Percentiles rank a stretch among this genome's conserved stretches.
phyloP scores from a whole-genome alignment of 2,797 vertebrate species.

The Discoglossus pictus region DNA sequence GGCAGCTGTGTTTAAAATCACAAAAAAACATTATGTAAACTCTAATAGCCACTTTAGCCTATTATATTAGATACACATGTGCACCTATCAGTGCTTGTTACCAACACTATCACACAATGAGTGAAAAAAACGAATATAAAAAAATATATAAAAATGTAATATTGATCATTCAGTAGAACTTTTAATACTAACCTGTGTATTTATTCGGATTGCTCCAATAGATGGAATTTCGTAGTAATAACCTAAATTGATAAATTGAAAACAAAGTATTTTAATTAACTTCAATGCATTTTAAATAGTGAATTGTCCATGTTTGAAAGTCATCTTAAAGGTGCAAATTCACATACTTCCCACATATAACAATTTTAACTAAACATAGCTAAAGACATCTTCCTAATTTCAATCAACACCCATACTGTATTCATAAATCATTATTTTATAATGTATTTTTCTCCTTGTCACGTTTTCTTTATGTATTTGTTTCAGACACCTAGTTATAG shows the following conservation, averaged over 20 bases:
- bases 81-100: constrained; percentile 33
- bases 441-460: too few relatives aligned
- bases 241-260: constrained; percentile 71
- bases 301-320: too few relatives aligned
- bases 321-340: too few relatives aligned
- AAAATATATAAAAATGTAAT: background rate
- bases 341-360: too few relatives aligned
- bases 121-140: constrained; percentile 4
- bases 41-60: constrained; percentile 40
- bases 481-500: too few relatives aligned
- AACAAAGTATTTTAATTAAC: too few relatives aligned
- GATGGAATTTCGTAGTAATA: constrained; percentile 98
- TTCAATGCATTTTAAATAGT: too few relatives aligned
- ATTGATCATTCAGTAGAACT: background rate
- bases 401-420: too few relatives aligned
- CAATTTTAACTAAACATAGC: too few relatives aligned
- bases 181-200: constrained; percentile 84
- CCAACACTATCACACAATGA: constrained; percentile 23
- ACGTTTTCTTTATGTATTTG: too few relatives aligned
- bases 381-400: too few relatives aligned
- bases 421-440: too few relatives aligned
- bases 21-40: constrained; percentile 39
- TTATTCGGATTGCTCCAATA: constrained; percentile 97
- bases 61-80: constrained; percentile 48
- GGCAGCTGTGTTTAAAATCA: constrained; percentile 49